phyloP scores from a whole-genome alignment of 2,888 invertebrate genomes.

The Melolontha melolontha region DNA sequence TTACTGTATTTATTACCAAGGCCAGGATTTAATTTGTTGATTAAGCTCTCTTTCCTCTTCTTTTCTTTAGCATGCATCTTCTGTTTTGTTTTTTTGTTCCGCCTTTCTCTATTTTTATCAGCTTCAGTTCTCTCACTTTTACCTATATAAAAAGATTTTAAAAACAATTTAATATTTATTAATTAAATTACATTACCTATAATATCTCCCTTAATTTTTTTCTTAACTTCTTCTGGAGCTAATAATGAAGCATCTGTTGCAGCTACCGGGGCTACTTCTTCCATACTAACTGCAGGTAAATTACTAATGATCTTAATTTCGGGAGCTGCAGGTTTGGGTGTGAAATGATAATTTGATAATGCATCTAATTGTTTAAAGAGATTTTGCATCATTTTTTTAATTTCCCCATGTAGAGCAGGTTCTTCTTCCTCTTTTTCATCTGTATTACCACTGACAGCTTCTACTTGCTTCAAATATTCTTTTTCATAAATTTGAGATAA shows the following conservation, averaged over 20 bases:
- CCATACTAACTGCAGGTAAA: constrained; percentile 90
- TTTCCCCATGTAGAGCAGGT: constrained; percentile 82
- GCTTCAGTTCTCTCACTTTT: constrained; percentile 86
- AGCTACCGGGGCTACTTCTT: constrained; percentile 95
- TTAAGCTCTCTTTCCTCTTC: constrained; percentile 66
- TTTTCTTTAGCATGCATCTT: constrained; percentile 68
- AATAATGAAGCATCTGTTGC: constrained; percentile 85
- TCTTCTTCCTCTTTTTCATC: constrained; percentile 71
- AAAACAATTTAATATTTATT: not conserved
- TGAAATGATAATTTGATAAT: constrained; percentile 93
- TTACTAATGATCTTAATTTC: constrained; percentile 93
- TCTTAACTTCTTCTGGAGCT: constrained; percentile 92
- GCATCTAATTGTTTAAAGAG: constrained; percentile 92
- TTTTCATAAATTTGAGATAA: constrained; percentile 95
- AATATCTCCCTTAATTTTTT: constrained; percentile 68
- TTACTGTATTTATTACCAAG: constrained; percentile 69
- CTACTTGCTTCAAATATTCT: constrained; percentile 80
- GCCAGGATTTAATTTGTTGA: constrained; percentile 68
- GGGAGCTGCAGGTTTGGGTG: constrained; percentile 86
- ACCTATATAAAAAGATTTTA: constrained; percentile 57
- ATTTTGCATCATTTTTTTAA: constrained; percentile 78
- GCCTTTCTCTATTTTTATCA: constrained; percentile 89
- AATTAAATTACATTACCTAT: constrained; percentile 57
- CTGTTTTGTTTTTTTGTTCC: constrained; percentile 87
- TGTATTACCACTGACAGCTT: constrained; percentile 67